Percentiles rank a stretch among this genome's conserved stretches.
These are phyloP conservation scores for Cathartes aura DNA, from an alignment of 2,113 vertebrate genomes.

Conservation along the genomic window DNA sequence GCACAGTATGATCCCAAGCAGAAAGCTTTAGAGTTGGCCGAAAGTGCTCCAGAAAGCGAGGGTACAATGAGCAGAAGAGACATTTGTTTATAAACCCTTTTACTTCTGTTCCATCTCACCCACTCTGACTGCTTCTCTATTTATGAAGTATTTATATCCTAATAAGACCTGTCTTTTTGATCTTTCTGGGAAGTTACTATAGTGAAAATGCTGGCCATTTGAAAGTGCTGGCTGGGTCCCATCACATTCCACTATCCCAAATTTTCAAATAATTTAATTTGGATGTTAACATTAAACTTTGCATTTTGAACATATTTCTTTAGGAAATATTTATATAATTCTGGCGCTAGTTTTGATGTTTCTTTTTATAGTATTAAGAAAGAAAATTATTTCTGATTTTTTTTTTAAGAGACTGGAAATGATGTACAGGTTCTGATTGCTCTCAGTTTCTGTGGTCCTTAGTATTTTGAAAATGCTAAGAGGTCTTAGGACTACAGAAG, in stretches of 20 bases:
- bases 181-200: neutral
- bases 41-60: neutral
- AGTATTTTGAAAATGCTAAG: neutral
- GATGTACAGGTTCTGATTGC: neutral
- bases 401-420: neutral
- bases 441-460: neutral
- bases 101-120: neutral
- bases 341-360: neutral
- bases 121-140: neutral
- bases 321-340: neutral
- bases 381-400: neutral
- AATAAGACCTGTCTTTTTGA: neutral
- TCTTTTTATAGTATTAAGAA: neutral
- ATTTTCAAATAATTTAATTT: neutral
- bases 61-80: neutral
- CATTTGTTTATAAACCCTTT: constrained; percentile 11
- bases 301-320: neutral
- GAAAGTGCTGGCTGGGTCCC: neutral
- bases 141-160: neutral
- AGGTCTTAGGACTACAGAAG: neutral
- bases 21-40: neutral
- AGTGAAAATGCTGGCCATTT: neutral
- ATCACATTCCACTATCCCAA: neutral
- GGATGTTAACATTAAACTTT: neutral
- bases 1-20: neutral